phyloP scores from a whole-genome alignment of 2,888 invertebrate species.

The Proisotoma minuta region DNA sequence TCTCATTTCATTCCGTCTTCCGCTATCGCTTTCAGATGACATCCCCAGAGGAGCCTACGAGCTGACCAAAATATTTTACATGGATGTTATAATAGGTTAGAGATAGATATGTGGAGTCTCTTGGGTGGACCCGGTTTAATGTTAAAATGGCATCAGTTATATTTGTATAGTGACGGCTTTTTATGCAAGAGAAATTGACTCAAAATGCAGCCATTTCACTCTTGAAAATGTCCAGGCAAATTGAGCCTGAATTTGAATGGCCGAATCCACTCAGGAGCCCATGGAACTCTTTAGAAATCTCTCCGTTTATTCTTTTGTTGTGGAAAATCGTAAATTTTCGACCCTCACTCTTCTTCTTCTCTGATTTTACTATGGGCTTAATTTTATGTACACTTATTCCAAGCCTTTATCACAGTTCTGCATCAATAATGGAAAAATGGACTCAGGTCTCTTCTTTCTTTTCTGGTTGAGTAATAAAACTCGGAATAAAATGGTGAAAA shows the following conservation, averaged over 20 bases:
- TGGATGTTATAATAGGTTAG: not conserved
- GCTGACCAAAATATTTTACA: not conserved
- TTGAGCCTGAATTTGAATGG: not conserved
- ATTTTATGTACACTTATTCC: not conserved
- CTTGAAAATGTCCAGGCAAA: not conserved
- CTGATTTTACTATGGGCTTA: not conserved
- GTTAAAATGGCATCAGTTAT: not conserved
- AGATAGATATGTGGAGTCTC: not conserved
- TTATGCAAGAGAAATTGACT: not conserved
- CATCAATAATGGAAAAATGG: not conserved
- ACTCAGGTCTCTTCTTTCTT: not conserved
- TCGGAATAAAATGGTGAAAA: too few species aligned
- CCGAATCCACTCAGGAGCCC: not conserved
- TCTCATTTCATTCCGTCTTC: not conserved
- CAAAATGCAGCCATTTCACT: slow-evolving; percentile 2
- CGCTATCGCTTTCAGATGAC: not conserved
- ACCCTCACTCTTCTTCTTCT: too few species aligned
- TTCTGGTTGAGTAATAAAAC: not conserved
- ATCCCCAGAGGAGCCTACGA: not conserved
- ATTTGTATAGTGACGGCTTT: not conserved
- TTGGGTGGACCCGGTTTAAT: not conserved
- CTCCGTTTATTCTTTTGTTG: not conserved
- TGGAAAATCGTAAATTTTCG: not conserved
- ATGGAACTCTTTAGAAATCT: too few species aligned
- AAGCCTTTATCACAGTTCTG: not conserved